phyloP scores from a whole-genome alignment of 2,888 invertebrate genomes.

The Gastrophysa polygoni region DNA sequence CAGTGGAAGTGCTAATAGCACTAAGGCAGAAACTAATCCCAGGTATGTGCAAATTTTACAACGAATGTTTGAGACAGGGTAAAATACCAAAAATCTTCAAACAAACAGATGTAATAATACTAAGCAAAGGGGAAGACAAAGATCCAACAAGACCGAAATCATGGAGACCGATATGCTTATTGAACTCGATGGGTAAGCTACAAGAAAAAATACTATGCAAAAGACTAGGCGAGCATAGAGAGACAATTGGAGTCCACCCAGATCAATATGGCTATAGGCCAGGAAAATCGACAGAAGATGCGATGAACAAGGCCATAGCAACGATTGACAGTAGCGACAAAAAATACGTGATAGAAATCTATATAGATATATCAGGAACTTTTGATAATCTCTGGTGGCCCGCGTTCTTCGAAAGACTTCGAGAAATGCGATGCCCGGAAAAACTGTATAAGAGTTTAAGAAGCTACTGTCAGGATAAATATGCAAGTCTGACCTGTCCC shows the following conservation, averaged over 20 bases:
- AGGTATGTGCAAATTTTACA: background rate
- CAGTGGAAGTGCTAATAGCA: constrained; percentile 1
- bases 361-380: constrained; percentile 14
- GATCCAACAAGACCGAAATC: constrained; percentile 9
- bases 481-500: constrained; percentile 8
- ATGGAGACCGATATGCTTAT: constrained; percentile 9
- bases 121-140: constrained; percentile 6
- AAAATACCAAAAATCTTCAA: constrained; percentile 4
- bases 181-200: background rate
- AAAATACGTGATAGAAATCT: background rate
- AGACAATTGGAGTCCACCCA: background rate
- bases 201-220: background rate
- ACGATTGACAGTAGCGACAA: background rate
- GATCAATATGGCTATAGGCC: constrained; percentile 14
- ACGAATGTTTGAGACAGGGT: constrained; percentile 7
- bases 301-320: background rate
- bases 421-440: background rate
- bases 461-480: constrained; percentile 3
- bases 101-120: constrained; percentile 1
- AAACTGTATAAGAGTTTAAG: background rate
- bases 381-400: constrained; percentile 18
- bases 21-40: background rate
- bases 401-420: background rate
- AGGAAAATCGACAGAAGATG: constrained; percentile 16
- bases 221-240: background rate